Evolutionary conservation across 2,797 vertebrate genomes (phyloP).

Genomic region (Meda fulgida): DNA sequence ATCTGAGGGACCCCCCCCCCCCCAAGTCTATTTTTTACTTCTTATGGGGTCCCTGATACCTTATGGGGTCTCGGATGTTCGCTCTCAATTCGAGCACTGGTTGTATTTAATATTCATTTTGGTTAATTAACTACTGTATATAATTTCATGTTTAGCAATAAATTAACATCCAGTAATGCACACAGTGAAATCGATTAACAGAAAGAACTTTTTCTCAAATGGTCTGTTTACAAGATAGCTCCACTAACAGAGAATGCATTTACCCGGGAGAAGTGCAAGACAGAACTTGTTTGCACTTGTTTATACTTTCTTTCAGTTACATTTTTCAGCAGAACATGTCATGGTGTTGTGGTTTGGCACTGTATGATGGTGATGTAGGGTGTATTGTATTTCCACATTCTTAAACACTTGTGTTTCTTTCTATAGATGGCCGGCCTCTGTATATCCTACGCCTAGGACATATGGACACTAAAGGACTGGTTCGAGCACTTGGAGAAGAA

Average conservation of each 20-base stretch:
- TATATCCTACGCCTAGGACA: conserved; percentile 96
- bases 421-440: conserved; percentile 88
- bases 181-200: background rate
- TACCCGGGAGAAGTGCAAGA: background rate
- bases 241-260: background rate
- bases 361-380: background rate
- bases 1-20: too few relatives aligned
- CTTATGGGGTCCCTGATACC: too few relatives aligned
- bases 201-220: background rate
- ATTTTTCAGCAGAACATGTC: background rate
- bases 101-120: background rate
- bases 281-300: background rate
- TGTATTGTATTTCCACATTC: background rate
- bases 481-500: conserved; percentile 95
- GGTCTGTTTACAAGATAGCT: background rate
- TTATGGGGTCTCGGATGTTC: too few relatives aligned
- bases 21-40: too few relatives aligned
- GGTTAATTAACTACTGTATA: too few relatives aligned
- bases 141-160: too few relatives aligned
- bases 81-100: too few relatives aligned
- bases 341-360: background rate
- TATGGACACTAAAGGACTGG: conserved; percentile 98
- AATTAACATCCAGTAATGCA: too few relatives aligned
- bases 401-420: background rate
- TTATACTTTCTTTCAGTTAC: background rate